Evolutionary conservation across 2,113 vertebrate genomes (phyloP).

Genomic region (Gymnobelideus leadbeateri): DNA sequence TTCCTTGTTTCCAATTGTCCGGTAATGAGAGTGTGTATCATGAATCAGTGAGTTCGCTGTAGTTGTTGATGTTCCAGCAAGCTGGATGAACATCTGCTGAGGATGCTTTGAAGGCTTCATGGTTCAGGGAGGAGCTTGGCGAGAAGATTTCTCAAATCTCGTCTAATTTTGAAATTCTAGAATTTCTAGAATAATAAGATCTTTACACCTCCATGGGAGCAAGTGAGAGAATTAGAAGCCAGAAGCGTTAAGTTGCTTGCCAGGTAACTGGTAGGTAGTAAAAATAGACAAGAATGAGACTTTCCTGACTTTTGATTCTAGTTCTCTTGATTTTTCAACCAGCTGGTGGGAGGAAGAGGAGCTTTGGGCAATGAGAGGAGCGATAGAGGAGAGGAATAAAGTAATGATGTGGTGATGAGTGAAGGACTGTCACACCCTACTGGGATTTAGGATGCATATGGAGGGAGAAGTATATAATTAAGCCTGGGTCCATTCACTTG

Average conservation of each 20-base stretch:
- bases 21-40: not conserved
- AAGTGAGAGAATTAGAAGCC: not conserved
- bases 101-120: not conserved
- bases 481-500: not conserved
- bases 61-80: not conserved
- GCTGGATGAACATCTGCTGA: not conserved
- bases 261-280: not conserved
- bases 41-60: not conserved
- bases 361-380: not conserved
- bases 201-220: not conserved
- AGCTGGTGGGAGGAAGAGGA: not conserved
- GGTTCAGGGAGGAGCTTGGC: not conserved
- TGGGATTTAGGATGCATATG: not conserved
- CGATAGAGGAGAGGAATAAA: not conserved
- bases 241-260: not conserved
- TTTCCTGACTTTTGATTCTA: not conserved
- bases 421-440: not conserved
- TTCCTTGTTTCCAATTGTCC: not conserved
- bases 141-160: not conserved
- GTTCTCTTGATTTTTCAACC: not conserved
- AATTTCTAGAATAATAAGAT: not conserved
- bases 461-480: not conserved
- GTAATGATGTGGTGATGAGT: not conserved
- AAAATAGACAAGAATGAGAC: not conserved
- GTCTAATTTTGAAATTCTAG: not conserved